Evolutionary conservation across 2,797 vertebrate species (phyloP).

Genomic region (Echiichthys vipera): DNA sequence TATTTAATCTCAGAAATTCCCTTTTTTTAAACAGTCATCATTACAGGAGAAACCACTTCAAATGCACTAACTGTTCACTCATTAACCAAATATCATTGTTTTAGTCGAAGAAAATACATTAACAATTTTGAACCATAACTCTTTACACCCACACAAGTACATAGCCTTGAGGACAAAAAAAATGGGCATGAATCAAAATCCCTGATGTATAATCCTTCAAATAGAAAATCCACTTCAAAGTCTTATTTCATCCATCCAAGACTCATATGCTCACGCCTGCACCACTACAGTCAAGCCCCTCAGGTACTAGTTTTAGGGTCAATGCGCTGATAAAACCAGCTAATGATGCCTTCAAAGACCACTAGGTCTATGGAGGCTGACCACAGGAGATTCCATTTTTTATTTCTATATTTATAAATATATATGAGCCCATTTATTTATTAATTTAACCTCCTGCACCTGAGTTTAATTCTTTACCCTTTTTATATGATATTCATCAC

Average conservation of each 20-base stretch:
- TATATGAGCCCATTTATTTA: conserved; percentile 79
- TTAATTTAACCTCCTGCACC: conserved; percentile 77
- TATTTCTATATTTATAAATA: conserved; percentile 79
- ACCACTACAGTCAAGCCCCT: conserved; percentile 80
- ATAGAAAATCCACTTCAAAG: conserved; percentile 88
- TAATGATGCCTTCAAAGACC: conserved; percentile 90
- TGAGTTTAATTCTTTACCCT: conserved; percentile 73
- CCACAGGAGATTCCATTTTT: conserved; percentile 80
- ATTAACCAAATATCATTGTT: conserved; percentile 65
- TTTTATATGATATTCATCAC: conserved; percentile 74
- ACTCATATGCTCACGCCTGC: conserved; percentile 74
- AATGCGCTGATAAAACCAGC: conserved; percentile 83
- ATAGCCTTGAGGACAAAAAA: conserved; percentile 79
- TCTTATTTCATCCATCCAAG: conserved; percentile 85
- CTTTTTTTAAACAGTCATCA: conserved; percentile 9
- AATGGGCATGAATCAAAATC: conserved; percentile 84
- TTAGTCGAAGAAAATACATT: conserved; percentile 67
- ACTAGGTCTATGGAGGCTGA: conserved; percentile 80
- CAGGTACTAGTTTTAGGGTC: conserved; percentile 85
- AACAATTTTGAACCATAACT: conserved; percentile 70
- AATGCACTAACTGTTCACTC: conserved; percentile 9
- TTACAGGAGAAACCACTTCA: conserved; percentile 17
- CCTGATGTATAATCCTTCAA: conserved; percentile 86
- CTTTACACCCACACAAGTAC: conserved; percentile 75
- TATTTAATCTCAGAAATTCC: conserved; percentile 34